Evolutionary conservation across 2,888 invertebrate species (phyloP).

Genomic region (Trichogramma evanescens): DNA sequence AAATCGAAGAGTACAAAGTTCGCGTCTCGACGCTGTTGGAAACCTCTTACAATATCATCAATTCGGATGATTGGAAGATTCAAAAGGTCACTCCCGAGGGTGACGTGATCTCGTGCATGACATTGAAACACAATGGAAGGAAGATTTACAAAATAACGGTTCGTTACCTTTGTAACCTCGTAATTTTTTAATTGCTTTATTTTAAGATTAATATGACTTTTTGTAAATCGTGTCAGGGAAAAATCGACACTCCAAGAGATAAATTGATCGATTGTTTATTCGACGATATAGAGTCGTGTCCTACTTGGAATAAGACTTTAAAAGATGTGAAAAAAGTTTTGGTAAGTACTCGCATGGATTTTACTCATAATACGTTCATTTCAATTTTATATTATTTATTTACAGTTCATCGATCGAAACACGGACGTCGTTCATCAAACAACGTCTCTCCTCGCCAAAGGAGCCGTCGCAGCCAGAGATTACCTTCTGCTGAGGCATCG

Average conservation of each 20-base stretch:
- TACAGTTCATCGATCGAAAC: constrained; percentile 56
- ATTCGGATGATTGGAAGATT: constrained; percentile 64
- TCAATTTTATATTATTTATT: background rate
- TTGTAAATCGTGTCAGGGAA: constrained; percentile 52
- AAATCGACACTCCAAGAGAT: constrained; percentile 63
- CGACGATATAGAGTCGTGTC: constrained; percentile 62
- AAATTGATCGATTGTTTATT: constrained; percentile 67
- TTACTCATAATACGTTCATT: background rate
- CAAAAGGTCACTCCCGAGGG: constrained; percentile 54
- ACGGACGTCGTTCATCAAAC: constrained; percentile 79
- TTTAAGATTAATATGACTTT: background rate
- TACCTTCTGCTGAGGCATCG: constrained; percentile 76
- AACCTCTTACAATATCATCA: constrained; percentile 60
- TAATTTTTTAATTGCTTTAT: background rate
- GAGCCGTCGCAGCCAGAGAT: constrained; percentile 70
- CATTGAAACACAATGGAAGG: constrained; percentile 52
- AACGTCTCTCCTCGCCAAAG: constrained; percentile 66
- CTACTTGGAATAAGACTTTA: constrained; percentile 77
- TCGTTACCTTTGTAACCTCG: constrained; percentile 33
- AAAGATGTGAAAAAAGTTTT: constrained; percentile 65
- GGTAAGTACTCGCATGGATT: constrained; percentile 44
- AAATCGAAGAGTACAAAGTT: constrained; percentile 60
- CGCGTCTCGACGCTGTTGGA: constrained; percentile 59
- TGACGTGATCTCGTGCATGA: constrained; percentile 58
- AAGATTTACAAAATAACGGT: constrained; percentile 73